phyloP scores from a whole-genome alignment of 53 echinoderm and acorn worm species.

The Actinopyga echinites region DNA sequence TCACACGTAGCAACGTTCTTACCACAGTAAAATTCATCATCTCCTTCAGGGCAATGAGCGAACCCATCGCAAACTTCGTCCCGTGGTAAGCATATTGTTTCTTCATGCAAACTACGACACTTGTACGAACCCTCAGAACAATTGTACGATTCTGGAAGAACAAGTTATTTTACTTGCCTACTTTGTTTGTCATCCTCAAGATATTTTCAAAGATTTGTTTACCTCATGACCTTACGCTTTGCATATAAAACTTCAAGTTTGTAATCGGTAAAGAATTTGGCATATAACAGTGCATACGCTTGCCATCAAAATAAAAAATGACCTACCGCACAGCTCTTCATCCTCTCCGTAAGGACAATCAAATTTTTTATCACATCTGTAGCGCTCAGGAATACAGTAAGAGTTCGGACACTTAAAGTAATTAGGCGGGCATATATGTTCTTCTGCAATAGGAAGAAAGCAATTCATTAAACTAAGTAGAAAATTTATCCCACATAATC shows the following conservation, averaged over 20 bases:
- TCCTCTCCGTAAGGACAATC: conserved; percentile 24
- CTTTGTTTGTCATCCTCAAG: too few relatives aligned
- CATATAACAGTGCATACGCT: too few relatives aligned
- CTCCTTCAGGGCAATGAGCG: neutral
- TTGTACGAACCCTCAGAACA: conserved; percentile 9
- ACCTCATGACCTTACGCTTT: too few relatives aligned
- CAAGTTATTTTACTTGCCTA: too few relatives aligned
- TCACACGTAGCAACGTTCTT: neutral
- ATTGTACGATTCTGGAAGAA: neutral
- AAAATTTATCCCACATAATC: too few relatives aligned
- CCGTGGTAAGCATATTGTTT: neutral
- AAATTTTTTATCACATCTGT: neutral
- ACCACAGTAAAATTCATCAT: conserved; percentile 32
- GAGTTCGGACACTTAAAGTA: conserved; percentile 22
- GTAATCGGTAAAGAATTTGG: too few relatives aligned
- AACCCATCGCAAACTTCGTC: neutral
- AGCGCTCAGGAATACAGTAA: conserved; percentile 15
- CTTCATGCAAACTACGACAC: neutral
- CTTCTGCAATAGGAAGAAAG: neutral
- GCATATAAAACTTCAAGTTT: too few relatives aligned
- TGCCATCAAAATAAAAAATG: too few relatives aligned
- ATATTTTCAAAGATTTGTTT: too few relatives aligned
- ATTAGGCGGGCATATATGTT: neutral
- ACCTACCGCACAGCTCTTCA: neutral
- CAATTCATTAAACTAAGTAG: too few relatives aligned